Base-by-base conservation (phyloP, 2,888 invertebrate species). In the Drosophila monieri region DNA sequence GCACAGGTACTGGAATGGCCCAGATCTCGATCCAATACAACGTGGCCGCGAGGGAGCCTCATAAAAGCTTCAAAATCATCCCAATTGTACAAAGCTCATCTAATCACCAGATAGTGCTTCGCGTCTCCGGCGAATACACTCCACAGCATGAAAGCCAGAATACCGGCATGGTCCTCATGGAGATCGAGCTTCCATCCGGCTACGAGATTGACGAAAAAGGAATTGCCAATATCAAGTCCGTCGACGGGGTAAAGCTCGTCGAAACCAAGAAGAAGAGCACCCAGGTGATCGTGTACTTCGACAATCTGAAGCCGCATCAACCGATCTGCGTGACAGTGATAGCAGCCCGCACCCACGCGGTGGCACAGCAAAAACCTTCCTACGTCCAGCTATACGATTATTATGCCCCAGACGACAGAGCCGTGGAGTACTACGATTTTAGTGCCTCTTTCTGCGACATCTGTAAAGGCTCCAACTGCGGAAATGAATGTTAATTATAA, bases 151-250 rank as follows among this genome's bases (percentile, higher is more conserved):
- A 49, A 43, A 60, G 93, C 18, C 94, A 94, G 80, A 93, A 94
- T 49, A 95, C 95, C 70, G 98, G 98, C 76, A 95, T 98, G 95
- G 96, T 97, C 9, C 95, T 98, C 0, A 95, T 98, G 93, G 97
- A 97, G 87, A 95, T 98, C 0, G 94, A 94, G 70, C 92, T 98
- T 62, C 97, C 98, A 0, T 97, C 97, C 0, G 98, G 98, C 14
- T 98, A 96, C 90, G 94, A 96, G 0, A 96, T 96, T 0, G 97
- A 97, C 80, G 92, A 94, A 75, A 95, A 95, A 79, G 95, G 95
- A 0, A 92, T 97, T 25, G 95, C 95, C 6, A 93, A 93, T 75
- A 91, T 94, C 37, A 71, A 81, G 44, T 59, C 74, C 18, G 92
- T 92, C 76, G 93, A 93, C 81, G 88, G 79, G 49, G 90, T 91